Evolutionary conservation across 2,113 vertebrate species (phyloP), one percentile per base, ranked within the genome.

Genomic region (Cololabis saira): DNA sequence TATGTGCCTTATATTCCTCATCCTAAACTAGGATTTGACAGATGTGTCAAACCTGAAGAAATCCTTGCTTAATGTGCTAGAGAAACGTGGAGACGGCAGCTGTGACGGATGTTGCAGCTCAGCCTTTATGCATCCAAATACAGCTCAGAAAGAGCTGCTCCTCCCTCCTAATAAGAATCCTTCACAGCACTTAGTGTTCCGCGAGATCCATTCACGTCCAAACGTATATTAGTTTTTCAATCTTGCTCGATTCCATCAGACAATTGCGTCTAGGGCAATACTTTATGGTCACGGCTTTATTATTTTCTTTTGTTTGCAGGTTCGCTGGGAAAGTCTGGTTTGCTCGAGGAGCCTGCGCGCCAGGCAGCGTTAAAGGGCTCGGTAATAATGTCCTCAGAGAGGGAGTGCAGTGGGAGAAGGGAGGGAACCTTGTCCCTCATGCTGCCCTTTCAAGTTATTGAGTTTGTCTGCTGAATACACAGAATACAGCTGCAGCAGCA

Each of bases 371-470:
- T 77, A 76, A 84, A 88, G 70, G 71, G 64, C 52, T 76, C 45
- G 2, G 64, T 74, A 78, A 86, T 89, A 81, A 87, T 85, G 68
- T 83, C 64, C 52, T 14, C 80, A 58, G 76, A 84, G 82, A 80
- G 52, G 27, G 41, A 54, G 67, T 33, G 17, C 42, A 60, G 50
- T 51, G 76, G 50, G 61, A 63, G 64, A 69, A 51, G 59, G 64
- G 77, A 60, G 77, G 77, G 74, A 65, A 70, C 67, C 71, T 67
- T 65, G 82, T 80, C 71, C 71, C 71, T 61, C 62, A 2, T 10
- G 55, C 67, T 87, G 84, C 84, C 84, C 88, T 88, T 88, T 87
- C 65, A 71, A 83, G 84, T 87, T 85, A 90, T 88, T 87, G 78
- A 85, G 86, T 82, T 84, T 80, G 84, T 76, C 84, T 82, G 82